phyloP scores from a whole-genome alignment of 2,113 vertebrate genomes.

The Rhipidura dahli region DNA sequence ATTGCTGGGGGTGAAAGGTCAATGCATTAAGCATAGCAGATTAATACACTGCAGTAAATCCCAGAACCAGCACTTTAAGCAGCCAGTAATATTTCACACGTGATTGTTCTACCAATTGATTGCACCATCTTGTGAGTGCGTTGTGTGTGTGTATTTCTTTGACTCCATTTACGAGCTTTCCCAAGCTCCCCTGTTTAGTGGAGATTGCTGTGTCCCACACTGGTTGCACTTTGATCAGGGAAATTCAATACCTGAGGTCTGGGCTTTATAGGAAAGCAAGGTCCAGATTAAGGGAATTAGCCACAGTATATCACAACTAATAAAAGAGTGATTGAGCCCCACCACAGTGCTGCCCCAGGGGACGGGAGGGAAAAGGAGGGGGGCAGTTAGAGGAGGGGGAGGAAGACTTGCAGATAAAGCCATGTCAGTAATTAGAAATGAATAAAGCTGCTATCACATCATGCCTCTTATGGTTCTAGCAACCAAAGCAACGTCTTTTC shows the following conservation, averaged over 20 bases:
- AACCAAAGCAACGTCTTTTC: neutral
- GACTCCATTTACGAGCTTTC: constrained; percentile 67
- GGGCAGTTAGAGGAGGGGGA: neutral
- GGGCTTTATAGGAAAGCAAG: constrained; percentile 74
- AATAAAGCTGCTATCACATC: constrained; percentile 32
- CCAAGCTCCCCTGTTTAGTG: constrained; percentile 68
- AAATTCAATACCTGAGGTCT: constrained; percentile 77
- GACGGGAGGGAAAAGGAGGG: neutral
- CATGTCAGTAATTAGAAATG: neutral
- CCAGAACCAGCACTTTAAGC: constrained; percentile 61
- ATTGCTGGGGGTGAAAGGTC: constrained; percentile 68
- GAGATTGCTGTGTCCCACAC: constrained; percentile 62
- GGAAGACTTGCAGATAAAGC: neutral
- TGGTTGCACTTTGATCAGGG: constrained; percentile 74
- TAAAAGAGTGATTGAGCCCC: constrained; percentile 71
- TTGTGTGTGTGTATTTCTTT: constrained; percentile 32
- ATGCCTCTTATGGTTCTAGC: neutral
- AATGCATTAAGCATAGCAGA: constrained; percentile 73
- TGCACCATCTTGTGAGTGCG: constrained; percentile 27
- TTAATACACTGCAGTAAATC: constrained; percentile 76
- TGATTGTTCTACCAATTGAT: constrained; percentile 62
- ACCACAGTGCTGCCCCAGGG: constrained; percentile 66
- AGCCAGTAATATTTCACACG: constrained; percentile 68
- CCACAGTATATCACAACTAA: constrained; percentile 74
- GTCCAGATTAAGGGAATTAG: constrained; percentile 80